Percentiles rank a stretch among this genome's conserved stretches.
phyloP scores from a whole-genome alignment of 2,888 invertebrate species.

The Ophion costatus region DNA sequence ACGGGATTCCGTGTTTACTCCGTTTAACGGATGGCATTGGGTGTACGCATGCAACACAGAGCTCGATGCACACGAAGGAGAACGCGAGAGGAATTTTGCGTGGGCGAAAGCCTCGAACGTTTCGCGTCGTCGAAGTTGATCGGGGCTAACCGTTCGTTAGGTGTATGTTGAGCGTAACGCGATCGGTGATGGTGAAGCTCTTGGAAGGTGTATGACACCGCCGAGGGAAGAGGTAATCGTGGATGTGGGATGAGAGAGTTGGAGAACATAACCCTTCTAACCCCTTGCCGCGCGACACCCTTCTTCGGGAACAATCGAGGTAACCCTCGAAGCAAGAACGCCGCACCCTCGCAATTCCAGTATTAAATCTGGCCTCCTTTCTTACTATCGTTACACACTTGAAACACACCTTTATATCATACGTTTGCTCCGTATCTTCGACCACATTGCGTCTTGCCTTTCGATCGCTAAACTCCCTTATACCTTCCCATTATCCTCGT shows the following conservation, averaged over 20 bases:
- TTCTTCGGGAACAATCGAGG: slow-evolving; percentile 68
- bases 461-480: neutral
- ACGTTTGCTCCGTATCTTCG: neutral
- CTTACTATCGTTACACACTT: slow-evolving; percentile 11
- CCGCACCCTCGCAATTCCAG: slow-evolving; percentile 79
- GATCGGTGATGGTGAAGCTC: slow-evolving; percentile 9
- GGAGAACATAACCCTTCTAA: slow-evolving; percentile 35
- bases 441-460: slow-evolving; percentile 1
- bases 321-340: slow-evolving; percentile 70
- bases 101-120: slow-evolving; percentile 30
- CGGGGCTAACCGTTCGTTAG: neutral
- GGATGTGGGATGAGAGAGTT: neutral
- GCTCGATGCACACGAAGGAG: slow-evolving; percentile 38
- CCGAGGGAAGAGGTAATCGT: slow-evolving; percentile 36
- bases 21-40: slow-evolving; percentile 78
- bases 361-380: slow-evolving; percentile 78
- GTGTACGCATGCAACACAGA: slow-evolving; percentile 75
- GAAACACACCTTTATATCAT: slow-evolving; percentile 8
- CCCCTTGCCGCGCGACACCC: slow-evolving; percentile 70
- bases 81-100: slow-evolving; percentile 33
- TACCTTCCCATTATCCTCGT: neutral
- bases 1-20: slow-evolving; percentile 79
- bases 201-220: slow-evolving; percentile 49
- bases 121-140: neutral
- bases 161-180: neutral